Percentiles rank a stretch among this genome's conserved stretches.
These are phyloP conservation scores for Lagenorhynchus albirostris DNA, from an alignment of 2,113 vertebrate genomes.

Conservation along the genomic window DNA sequence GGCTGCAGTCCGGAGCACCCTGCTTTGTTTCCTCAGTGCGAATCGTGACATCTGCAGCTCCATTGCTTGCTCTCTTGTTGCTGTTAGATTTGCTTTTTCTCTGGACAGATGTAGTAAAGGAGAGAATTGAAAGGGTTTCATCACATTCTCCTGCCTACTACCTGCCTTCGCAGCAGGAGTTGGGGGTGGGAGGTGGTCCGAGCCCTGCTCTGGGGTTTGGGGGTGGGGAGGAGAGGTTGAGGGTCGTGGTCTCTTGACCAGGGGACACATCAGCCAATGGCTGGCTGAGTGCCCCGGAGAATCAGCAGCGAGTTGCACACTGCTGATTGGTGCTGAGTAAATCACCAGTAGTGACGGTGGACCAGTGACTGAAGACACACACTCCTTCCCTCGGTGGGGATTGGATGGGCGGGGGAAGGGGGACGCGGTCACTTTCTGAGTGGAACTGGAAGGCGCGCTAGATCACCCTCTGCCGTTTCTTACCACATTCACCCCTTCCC, in stretches of 20 bases:
- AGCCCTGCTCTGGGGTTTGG: too few relatives aligned
- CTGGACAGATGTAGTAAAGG: neutral
- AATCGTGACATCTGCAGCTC: neutral
- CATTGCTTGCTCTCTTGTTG: neutral
- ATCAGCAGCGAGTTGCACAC: neutral
- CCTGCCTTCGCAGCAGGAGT: neutral
- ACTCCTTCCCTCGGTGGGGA: neutral
- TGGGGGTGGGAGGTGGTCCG: neutral
- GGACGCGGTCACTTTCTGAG: neutral
- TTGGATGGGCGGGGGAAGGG: neutral
- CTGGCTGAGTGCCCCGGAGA: neutral
- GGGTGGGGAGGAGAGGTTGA: neutral
- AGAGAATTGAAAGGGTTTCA: neutral
- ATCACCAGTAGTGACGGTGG: conserved; percentile 49
- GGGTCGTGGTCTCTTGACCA: neutral
- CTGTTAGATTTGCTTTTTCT: neutral
- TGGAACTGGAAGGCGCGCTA: neutral
- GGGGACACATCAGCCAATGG: neutral
- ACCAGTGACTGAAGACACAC: neutral
- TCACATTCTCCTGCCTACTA: neutral
- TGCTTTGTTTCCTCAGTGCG: neutral
- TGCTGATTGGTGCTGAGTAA: conserved; percentile 49
- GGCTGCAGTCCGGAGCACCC: neutral
- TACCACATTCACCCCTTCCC: neutral
- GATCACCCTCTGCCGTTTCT: neutral